These are phyloP conservation scores for Pterocles orientalis DNA, from an alignment of 2,113 vertebrate genomes.

Conservation along the genomic window DNA sequence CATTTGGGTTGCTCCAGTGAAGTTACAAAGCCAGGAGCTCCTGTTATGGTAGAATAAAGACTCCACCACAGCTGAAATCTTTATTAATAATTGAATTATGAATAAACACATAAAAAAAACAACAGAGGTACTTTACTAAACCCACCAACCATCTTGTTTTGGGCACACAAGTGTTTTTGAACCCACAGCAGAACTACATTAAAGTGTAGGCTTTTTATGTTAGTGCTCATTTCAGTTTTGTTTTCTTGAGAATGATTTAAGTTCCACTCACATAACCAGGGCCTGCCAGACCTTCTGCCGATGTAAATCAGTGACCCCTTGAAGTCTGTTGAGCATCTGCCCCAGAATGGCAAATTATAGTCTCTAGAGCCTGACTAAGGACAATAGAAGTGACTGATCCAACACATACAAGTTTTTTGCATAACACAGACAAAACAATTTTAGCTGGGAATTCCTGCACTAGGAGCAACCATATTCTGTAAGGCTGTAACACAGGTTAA, in stretches of 20 bases:
- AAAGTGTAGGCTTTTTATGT: accelerated
- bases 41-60: slow-evolving; percentile 29
- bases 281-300: background rate
- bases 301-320: background rate
- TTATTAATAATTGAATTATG: slow-evolving; percentile 55
- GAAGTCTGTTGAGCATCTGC: background rate
- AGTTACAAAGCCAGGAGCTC: slow-evolving; percentile 11
- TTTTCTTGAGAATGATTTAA: background rate
- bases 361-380: background rate
- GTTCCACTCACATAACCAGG: background rate
- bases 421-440: background rate
- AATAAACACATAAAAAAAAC: background rate
- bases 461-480: background rate
- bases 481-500: background rate
- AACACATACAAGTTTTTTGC: background rate
- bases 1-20: slow-evolving; percentile 3
- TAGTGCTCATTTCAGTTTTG: background rate
- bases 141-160: background rate
- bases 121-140: background rate
- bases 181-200: background rate
- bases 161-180: background rate
- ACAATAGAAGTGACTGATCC: background rate
- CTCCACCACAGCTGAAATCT: slow-evolving; percentile 15
- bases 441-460: background rate
- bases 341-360: background rate